Conservation (phyloP, 1,140 invertebrate species). For the Aphelinus atriplicis region DNA sequence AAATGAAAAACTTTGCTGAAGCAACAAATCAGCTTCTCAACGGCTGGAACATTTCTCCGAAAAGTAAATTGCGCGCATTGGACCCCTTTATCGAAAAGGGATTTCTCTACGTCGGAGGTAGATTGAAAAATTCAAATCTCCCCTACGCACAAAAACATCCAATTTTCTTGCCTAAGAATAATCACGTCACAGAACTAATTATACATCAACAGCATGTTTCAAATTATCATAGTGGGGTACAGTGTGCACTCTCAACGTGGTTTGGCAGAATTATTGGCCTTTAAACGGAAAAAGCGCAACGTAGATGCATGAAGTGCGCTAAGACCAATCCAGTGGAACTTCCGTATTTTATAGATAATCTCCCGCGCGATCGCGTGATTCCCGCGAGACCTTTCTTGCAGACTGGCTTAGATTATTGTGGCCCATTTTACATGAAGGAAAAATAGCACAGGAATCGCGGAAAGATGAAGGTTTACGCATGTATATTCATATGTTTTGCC, state of each 20-base stretch:
- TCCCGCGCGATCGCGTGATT: constrained; percentile 5
- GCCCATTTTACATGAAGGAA: too few species aligned
- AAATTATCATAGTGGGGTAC: constrained; percentile 53
- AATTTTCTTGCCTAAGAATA: constrained; percentile 48
- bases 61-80: too few species aligned
- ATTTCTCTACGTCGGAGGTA: neutral
- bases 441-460: neutral
- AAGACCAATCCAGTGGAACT: neutral
- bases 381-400: neutral
- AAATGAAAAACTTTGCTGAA: too few species aligned
- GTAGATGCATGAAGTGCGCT: constrained; percentile 8
- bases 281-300: constrained; percentile 16
- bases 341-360: constrained; percentile 17
- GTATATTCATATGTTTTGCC: neutral
- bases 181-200: constrained; percentile 37
- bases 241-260: constrained; percentile 10
- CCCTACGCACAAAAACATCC: neutral
- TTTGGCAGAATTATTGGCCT: constrained; percentile 39
- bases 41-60: too few species aligned
- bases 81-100: too few species aligned
- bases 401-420: too few species aligned
- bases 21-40: too few species aligned
- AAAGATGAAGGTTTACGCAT: neutral
- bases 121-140: neutral
- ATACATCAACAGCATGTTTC: constrained; percentile 46